phyloP scores from a whole-genome alignment of 1,140 invertebrate genomes.

The Drosophila persimilis region DNA sequence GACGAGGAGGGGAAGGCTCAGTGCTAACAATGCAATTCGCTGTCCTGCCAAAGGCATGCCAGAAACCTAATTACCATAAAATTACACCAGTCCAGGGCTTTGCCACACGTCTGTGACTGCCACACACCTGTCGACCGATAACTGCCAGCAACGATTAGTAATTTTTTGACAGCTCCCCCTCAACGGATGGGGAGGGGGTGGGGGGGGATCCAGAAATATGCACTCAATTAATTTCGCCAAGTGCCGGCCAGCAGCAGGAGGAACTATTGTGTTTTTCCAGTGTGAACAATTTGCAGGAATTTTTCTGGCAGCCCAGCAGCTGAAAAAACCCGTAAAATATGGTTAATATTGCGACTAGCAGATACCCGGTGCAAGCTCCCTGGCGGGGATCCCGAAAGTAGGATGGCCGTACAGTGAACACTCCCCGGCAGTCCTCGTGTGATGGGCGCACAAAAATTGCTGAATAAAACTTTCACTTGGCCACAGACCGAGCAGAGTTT shows the following conservation, averaged over 20 bases:
- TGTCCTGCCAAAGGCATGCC: slow-evolving; percentile 59
- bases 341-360: no score
- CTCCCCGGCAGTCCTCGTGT: no score
- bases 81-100: slow-evolving; percentile 18
- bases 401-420: no score
- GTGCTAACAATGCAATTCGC: slow-evolving; percentile 66
- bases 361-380: no score
- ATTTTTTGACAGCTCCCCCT: slow-evolving; percentile 3
- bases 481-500: slow-evolving; percentile 34
- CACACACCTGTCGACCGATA: slow-evolving; percentile 19
- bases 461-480: slow-evolving; percentile 56
- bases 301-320: slow-evolving; percentile 11
- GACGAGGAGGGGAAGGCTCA: slow-evolving; percentile 30
- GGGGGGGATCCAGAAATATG: slow-evolving; percentile 19
- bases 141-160: slow-evolving; percentile 11
- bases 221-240: slow-evolving; percentile 57
- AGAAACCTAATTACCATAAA: slow-evolving; percentile 71
- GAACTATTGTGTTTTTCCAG: slow-evolving; percentile 32
- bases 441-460: slow-evolving; percentile 17
- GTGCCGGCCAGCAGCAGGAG: slow-evolving; percentile 34
- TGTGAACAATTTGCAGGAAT: slow-evolving; percentile 20
- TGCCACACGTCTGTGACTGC: slow-evolving; percentile 1
- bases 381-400: no score
- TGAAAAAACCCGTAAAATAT: neutral
- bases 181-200: no score